phyloP scores from a whole-genome alignment of 2,888 invertebrate species.

The Phasia obesa region DNA sequence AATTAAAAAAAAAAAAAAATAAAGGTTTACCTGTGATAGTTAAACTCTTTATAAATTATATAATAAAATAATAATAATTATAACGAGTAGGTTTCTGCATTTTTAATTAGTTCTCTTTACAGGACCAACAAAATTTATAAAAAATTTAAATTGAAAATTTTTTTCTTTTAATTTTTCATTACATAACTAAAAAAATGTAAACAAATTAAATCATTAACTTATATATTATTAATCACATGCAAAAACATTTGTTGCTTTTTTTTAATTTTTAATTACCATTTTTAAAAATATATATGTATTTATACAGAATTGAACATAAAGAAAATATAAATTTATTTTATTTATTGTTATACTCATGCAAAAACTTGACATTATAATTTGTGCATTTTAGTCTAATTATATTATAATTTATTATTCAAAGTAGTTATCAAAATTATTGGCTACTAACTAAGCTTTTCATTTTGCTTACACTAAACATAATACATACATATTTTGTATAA shows the following conservation, averaged over 20 bases:
- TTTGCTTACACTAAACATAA: slow-evolving; percentile 62
- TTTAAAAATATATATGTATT: slow-evolving; percentile 41
- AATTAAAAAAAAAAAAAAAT: too few relatives aligned
- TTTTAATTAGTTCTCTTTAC: not conserved
- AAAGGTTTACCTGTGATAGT: too few relatives aligned
- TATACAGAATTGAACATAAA: slow-evolving; percentile 54
- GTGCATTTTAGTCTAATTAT: slow-evolving; percentile 48
- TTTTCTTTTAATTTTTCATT: not conserved
- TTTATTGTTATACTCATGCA: slow-evolving; percentile 28
- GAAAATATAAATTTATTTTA: slow-evolving; percentile 29
- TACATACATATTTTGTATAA: slow-evolving; percentile 35
- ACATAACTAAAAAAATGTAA: slow-evolving; percentile 27
- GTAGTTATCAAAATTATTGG: slow-evolving; percentile 75
- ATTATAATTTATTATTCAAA: slow-evolving; percentile 38
- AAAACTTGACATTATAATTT: slow-evolving; percentile 46
- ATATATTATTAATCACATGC: slow-evolving; percentile 81
- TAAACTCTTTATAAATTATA: too few relatives aligned
- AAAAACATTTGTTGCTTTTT: slow-evolving; percentile 72
- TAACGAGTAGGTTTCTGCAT: too few relatives aligned
- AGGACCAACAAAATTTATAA: not conserved
- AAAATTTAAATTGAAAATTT: not conserved
- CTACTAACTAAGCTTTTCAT: slow-evolving; percentile 78
- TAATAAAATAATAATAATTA: not conserved
- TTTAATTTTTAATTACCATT: slow-evolving; percentile 72
- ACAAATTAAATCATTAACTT: slow-evolving; percentile 59